Base-by-base conservation (phyloP, 2,888 invertebrate species). In the Zygaena filipendulae region DNA sequence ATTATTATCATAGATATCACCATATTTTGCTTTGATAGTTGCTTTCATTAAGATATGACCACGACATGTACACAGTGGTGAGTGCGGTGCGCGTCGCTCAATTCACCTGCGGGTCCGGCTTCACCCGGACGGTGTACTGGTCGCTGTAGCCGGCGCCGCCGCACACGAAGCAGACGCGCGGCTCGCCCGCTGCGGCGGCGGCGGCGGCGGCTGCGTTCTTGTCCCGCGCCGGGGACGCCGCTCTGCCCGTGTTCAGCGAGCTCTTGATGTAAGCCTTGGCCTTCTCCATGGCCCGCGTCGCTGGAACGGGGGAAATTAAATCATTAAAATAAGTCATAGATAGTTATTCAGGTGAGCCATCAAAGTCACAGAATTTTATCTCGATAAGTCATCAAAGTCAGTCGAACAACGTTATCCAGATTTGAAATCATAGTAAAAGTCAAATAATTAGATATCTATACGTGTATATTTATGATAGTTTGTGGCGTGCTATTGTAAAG, bases 191-290 rank as follows among this genome's bases (percentile, higher is more conserved):
- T 44, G 47, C 27, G 52, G 49, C 81, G 85, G 32, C 88, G 88
- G 56, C 88, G 88, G 38, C 18, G 46, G 84, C 25, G 31, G 30
- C 35, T 42, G 36, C 27, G 33, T 45, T 40, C 27, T 39, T 45
- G 51, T 74, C 40, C 72, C 74, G 35, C 85, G 35, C 40, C 28
- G 30, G 27, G 26, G 84, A 50, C 85, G 62, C 58, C 50, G 68
- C 61, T 52, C 61, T 60, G 40, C 75, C 80, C 47, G 82, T 83
- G 63, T 81, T 81, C 55, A 86, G 81, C 72, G 87, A 87, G 70
- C 85, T 87, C 71, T 87, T 87, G 66, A 87, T 86, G 57, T 87
- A 87, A 42, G 87, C 84, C 77, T 87, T 87, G 57, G 84, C 85
- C 63, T 84, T 85, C 80, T 85, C 85, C 85, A 85, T 85, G 46